Evolutionary conservation across 1,140 invertebrate species (phyloP).

Genomic region (Euglossa dilemma): DNA sequence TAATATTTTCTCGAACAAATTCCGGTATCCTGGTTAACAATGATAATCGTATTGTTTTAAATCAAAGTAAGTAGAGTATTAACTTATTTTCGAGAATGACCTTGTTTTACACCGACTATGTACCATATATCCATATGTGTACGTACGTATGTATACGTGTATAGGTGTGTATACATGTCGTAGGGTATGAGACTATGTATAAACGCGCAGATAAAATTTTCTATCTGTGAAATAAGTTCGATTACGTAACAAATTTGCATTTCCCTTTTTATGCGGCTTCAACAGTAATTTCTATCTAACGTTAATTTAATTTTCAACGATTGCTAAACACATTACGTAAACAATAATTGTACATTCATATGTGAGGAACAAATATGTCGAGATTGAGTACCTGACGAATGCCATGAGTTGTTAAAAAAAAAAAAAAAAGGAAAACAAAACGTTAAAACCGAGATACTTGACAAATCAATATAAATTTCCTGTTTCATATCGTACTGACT

Average conservation of each 20-base stretch:
- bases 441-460: constrained; percentile 4
- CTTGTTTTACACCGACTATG: constrained; percentile 14
- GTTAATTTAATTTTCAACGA: constrained; percentile 28
- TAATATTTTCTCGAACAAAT: background rate
- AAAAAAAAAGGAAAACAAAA: no score
- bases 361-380: constrained; percentile 18
- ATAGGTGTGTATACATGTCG: background rate
- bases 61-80: background rate
- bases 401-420: background rate
- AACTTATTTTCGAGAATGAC: constrained; percentile 4
- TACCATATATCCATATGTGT: background rate
- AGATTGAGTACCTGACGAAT: background rate
- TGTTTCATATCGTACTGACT: background rate
- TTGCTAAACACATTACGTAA: constrained; percentile 34
- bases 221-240: constrained; percentile 6
- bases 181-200: background rate
- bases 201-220: constrained; percentile 20
- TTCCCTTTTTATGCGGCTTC: background rate
- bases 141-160: background rate
- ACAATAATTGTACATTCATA: constrained; percentile 16
- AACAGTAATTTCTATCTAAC: constrained; percentile 27
- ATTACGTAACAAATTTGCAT: constrained; percentile 24
- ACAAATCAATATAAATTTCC: background rate
- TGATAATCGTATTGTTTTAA: constrained; percentile 15
- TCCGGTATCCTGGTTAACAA: background rate